Evolutionary conservation across 1,140 invertebrate species (phyloP).

Genomic region (Drosophila hydei): DNA sequence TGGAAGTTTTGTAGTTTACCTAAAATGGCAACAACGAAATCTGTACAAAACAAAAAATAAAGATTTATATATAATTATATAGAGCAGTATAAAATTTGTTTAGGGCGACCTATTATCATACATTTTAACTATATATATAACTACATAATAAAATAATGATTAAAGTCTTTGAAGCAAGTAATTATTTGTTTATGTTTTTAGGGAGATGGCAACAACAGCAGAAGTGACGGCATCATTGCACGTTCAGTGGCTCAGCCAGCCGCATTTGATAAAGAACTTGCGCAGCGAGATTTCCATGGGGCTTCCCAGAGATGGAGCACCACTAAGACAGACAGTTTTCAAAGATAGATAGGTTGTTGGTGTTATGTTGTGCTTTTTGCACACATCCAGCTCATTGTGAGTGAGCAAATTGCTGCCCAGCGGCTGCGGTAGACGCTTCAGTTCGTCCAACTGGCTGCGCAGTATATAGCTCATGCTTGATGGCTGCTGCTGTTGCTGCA

Average conservation of each 20-base stretch:
- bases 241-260: slow-evolving; percentile 79
- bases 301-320: slow-evolving; percentile 70
- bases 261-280: slow-evolving; percentile 83
- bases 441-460: slow-evolving; percentile 72
- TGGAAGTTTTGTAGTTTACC: slow-evolving; percentile 44
- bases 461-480: slow-evolving; percentile 66
- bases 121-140: slow-evolving; percentile 31
- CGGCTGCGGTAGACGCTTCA: slow-evolving; percentile 68
- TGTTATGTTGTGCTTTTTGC: slow-evolving; percentile 85
- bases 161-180: slow-evolving; percentile 62
- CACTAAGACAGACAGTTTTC: slow-evolving; percentile 85
- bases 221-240: background rate
- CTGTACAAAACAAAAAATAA: slow-evolving; percentile 19
- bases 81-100: slow-evolving; percentile 59
- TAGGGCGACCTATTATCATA: slow-evolving; percentile 38
- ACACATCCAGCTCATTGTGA: slow-evolving; percentile 84
- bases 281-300: slow-evolving; percentile 78
- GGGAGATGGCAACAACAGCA: slow-evolving; percentile 15
- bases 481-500: slow-evolving; percentile 28
- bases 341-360: slow-evolving; percentile 86
- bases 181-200: slow-evolving; percentile 17
- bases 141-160: slow-evolving; percentile 42
- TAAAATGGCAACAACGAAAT: slow-evolving; percentile 61
- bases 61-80: slow-evolving; percentile 1
- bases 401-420: slow-evolving; percentile 82